Conservation (phyloP, 2,797 vertebrate species). For the Australoheros facetus region DNA sequence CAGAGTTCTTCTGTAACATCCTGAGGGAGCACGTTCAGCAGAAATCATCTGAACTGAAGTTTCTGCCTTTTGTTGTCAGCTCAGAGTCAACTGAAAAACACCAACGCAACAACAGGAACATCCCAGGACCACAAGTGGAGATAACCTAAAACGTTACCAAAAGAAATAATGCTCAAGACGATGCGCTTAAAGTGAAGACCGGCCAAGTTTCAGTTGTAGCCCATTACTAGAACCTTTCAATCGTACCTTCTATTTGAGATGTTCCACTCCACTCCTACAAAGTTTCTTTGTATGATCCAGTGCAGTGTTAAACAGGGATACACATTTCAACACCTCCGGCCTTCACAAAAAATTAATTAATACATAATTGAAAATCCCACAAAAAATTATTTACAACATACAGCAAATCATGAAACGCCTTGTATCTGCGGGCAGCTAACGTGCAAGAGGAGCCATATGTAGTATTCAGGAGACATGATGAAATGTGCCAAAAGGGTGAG, state of each 20-base stretch:
- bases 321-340: neutral
- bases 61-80: neutral
- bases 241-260: neutral
- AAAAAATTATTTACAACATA: no score
- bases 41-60: neutral
- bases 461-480: neutral
- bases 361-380: neutral
- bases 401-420: neutral
- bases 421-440: no score
- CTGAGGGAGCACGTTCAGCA: neutral
- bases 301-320: neutral
- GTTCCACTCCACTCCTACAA: no score
- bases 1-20: neutral
- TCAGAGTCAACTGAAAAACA: neutral
- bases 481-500: neutral
- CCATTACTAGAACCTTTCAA: no score
- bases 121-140: neutral
- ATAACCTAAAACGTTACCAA: neutral
- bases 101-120: neutral
- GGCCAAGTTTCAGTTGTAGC: neutral
- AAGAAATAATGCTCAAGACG: neutral
- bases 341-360: neutral
- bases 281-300: neutral
- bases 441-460: neutral
- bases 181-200: rapidly evolving